phyloP scores from a whole-genome alignment of 2,888 invertebrate species.

The Dysmachus trigonus region DNA sequence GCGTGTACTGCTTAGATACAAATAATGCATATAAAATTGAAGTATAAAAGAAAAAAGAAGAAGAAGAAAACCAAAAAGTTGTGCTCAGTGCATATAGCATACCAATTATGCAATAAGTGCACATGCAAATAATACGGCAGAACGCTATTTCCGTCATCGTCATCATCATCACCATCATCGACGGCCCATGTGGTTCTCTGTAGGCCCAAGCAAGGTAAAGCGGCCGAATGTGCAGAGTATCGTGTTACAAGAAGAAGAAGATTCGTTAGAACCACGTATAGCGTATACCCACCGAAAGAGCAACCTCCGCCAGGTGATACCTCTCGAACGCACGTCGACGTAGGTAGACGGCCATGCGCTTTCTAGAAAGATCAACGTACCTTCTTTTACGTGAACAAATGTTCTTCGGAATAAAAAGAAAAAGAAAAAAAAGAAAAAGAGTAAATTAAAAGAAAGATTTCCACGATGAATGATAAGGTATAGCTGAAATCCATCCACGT shows the following conservation, averaged over 20 bases:
- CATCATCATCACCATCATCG: background rate
- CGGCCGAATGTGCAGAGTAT: background rate
- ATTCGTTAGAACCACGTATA: background rate
- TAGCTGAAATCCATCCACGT: constrained; percentile 19
- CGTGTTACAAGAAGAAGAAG: background rate
- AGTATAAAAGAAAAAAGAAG: background rate
- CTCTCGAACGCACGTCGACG: background rate
- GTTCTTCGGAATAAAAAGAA: background rate
- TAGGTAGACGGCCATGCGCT: constrained; percentile 5
- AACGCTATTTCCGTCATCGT: constrained; percentile 38
- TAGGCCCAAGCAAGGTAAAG: background rate
- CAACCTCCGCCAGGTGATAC: background rate
- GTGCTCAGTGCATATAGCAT: constrained; percentile 25
- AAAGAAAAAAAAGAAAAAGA: background rate
- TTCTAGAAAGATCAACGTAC: constrained; percentile 42
- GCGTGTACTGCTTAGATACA: background rate
- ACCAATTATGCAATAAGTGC: constrained; percentile 37
- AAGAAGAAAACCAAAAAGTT: background rate
- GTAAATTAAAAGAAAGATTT: background rate
- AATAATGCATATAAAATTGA: background rate
- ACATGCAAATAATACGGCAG: constrained; percentile 31
- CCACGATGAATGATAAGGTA: constrained; percentile 9
- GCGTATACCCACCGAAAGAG: background rate
- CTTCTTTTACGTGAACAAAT: constrained; percentile 2
- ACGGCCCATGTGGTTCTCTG: background rate